Conservation (phyloP, 2,797 vertebrate species). For the Otolemur crassicaudatus region DNA sequence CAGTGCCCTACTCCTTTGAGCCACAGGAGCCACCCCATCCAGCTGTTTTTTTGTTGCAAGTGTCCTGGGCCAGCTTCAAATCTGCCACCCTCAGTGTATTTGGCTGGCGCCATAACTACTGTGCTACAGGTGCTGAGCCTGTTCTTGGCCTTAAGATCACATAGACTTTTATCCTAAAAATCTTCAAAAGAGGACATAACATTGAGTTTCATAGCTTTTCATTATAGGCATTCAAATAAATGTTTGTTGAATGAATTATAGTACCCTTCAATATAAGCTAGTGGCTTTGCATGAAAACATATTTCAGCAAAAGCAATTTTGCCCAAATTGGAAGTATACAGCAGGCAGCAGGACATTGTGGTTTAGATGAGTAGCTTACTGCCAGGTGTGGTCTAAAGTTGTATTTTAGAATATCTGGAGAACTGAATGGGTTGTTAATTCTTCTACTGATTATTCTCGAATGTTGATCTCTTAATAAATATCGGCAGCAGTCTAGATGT, state of each 20-base stretch:
- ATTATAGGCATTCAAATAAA: background rate
- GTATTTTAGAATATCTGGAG: background rate
- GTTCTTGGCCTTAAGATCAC: background rate
- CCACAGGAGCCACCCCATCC: no score
- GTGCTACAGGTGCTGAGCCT: background rate
- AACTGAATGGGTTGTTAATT: background rate
- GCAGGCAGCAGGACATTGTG: background rate
- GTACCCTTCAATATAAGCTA: background rate
- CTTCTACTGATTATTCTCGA: background rate
- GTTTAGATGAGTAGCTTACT: background rate
- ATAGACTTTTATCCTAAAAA: background rate
- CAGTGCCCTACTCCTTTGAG: no score
- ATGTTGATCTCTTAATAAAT: background rate
- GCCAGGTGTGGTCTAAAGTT: background rate
- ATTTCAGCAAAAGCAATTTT: slow-evolving; percentile 16
- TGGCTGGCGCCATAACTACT: no score
- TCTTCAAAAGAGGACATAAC: background rate
- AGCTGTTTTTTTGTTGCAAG: no score
- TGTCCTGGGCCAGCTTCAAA: no score
- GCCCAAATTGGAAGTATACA: background rate
- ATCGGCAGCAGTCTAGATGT: background rate
- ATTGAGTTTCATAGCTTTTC: background rate
- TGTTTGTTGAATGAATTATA: background rate
- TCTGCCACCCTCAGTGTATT: no score
- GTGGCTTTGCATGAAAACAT: background rate